These are phyloP conservation scores for Acleris holmiana DNA, from an alignment of 2,888 invertebrate genomes.

Conservation along the genomic window DNA sequence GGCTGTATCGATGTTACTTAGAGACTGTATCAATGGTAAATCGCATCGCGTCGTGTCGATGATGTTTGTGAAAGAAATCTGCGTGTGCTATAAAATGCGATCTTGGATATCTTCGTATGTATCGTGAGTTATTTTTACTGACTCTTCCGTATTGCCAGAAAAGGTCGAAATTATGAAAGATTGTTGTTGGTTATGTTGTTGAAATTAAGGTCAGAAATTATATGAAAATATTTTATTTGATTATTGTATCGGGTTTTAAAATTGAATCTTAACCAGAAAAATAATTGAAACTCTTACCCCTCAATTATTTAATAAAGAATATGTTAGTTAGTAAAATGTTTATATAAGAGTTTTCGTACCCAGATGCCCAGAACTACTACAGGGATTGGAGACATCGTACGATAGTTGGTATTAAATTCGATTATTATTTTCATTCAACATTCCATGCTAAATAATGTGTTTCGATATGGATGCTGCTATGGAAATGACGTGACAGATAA, in stretches of 20 bases:
- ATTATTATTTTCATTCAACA: conserved; percentile 60
- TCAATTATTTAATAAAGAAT: no score
- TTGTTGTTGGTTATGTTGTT: conserved; percentile 1
- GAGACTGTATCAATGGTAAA: no score
- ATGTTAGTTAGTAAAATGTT: no score
- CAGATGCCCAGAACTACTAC: conserved; percentile 24
- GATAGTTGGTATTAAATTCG: conserved; percentile 15
- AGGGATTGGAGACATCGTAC: conserved; percentile 13
- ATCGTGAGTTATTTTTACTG: no score
- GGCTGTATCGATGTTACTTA: no score
- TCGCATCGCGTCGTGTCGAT: no score
- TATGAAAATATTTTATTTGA: conserved; percentile 18
- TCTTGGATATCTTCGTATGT: no score
- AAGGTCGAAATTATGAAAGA: no score
- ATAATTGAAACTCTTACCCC: background rate
- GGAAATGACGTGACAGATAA: conserved; percentile 56
- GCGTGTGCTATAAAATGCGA: no score
- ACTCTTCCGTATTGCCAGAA: no score
- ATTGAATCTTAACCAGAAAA: background rate
- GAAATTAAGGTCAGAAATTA: conserved; percentile 6
- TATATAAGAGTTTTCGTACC: background rate
- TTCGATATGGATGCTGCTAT: conserved; percentile 57
- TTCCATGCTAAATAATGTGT: conserved; percentile 70
- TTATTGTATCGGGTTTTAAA: conserved; percentile 1
- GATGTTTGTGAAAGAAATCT: no score